phyloP scores from a whole-genome alignment of 1,140 invertebrate genomes.

The Amphibalanus amphitrite region DNA sequence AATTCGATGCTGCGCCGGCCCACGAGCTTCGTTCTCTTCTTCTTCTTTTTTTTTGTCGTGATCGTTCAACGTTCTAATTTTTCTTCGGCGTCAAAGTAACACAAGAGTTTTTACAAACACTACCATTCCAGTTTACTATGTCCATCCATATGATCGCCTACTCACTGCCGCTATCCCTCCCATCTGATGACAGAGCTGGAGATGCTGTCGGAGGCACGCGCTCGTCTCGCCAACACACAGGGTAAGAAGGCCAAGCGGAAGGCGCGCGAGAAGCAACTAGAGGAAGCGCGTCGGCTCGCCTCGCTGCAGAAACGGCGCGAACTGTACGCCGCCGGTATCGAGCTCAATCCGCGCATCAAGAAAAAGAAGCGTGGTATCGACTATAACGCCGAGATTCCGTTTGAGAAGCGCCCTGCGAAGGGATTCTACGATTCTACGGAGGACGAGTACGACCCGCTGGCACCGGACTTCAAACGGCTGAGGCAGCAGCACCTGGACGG shows the following conservation, averaged over 20 bases:
- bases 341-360: slow-evolving; percentile 47
- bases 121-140: no score
- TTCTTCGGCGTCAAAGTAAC: no score
- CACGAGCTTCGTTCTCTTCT: no score
- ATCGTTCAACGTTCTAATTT: no score
- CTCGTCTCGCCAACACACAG: slow-evolving; percentile 94
- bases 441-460: slow-evolving; percentile 68
- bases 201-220: slow-evolving; percentile 97
- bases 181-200: slow-evolving; percentile 61
- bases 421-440: slow-evolving; percentile 89
- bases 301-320: slow-evolving; percentile 89
- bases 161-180: no score
- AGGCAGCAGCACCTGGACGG: slow-evolving; percentile 86
- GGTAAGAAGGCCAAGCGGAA: slow-evolving; percentile 99
- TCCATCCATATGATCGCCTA: no score
- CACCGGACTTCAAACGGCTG: slow-evolving; percentile 72
- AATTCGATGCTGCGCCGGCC: no score
- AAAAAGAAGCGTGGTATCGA: slow-evolving; percentile 83
- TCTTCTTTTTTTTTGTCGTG: no score
- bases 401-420: slow-evolving; percentile 77
- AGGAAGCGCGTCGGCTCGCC: slow-evolving; percentile 89
- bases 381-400: slow-evolving; percentile 96
- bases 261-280: slow-evolving; percentile 94
- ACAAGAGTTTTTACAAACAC: no score
- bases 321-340: slow-evolving; percentile 89